Percentiles rank a stretch among this genome's conserved stretches.
Evolutionary conservation across 2,113 vertebrate species (phyloP).

Genomic region (Cichladusa arquata): DNA sequence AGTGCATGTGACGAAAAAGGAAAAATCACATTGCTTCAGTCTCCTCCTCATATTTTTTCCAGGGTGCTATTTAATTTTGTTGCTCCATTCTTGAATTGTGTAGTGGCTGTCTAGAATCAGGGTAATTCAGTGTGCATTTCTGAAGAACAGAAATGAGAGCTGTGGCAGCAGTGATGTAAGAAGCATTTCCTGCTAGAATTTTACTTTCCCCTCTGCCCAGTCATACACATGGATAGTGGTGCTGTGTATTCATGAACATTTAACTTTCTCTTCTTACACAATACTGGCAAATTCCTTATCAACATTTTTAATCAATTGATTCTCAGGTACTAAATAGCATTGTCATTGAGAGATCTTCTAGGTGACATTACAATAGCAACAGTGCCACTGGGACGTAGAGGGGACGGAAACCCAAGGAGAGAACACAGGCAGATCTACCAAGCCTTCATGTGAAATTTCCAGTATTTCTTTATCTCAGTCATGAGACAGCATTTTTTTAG

Average conservation of each 20-base stretch:
- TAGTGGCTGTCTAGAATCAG: background rate
- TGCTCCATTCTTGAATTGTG: background rate
- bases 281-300: background rate
- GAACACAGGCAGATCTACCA: background rate
- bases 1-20: background rate
- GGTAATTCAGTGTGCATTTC: background rate
- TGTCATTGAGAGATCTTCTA: background rate
- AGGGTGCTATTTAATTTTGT: background rate
- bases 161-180: background rate
- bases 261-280: background rate
- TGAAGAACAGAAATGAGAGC: background rate
- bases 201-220: background rate
- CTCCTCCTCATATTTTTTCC: background rate
- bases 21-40: background rate
- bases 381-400: background rate
- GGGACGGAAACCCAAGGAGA: background rate
- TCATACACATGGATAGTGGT: fast-evolving
- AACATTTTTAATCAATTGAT: background rate
- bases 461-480: background rate
- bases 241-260: background rate
- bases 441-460: background rate
- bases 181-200: background rate
- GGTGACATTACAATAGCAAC: background rate
- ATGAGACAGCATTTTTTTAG: background rate
- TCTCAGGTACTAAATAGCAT: background rate